phyloP scores from a whole-genome alignment of 2,113 vertebrate genomes.

The Amphilophus citrinellus region DNA sequence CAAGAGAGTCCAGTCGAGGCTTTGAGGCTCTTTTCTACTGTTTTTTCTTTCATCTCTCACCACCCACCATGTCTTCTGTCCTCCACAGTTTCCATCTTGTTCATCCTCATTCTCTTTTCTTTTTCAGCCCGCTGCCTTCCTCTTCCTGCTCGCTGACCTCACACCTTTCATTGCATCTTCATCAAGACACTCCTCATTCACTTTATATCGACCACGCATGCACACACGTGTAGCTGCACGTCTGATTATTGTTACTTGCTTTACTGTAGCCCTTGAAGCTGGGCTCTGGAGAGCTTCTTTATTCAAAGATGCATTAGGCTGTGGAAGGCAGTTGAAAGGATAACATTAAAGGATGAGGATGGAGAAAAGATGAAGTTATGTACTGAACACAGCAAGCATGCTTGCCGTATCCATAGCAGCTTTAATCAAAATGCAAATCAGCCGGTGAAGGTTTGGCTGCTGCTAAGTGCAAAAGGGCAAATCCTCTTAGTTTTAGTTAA shows the following conservation, averaged over 20 bases:
- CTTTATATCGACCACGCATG: not conserved
- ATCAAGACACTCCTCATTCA: not conserved
- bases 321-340: not conserved
- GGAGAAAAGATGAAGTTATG: not conserved
- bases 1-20: slow-evolving; percentile 27
- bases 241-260: not conserved
- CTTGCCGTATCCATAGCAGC: not conserved
- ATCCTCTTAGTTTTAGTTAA: not conserved
- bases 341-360: not conserved
- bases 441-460: not conserved
- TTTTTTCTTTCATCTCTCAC: not conserved
- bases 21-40: slow-evolving; percentile 8
- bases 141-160: not conserved
- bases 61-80: not conserved
- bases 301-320: slow-evolving; percentile 7
- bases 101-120: not conserved
- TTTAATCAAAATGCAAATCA: not conserved
- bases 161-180: not conserved
- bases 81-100: not conserved
- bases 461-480: not conserved
- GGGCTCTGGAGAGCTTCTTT: not conserved
- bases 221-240: not conserved
- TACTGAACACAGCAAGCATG: not conserved
- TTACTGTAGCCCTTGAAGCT: not conserved
- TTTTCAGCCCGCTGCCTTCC: not conserved